Conservation (phyloP, 2,797 vertebrate genomes). For the Chrosomus eos region DNA sequence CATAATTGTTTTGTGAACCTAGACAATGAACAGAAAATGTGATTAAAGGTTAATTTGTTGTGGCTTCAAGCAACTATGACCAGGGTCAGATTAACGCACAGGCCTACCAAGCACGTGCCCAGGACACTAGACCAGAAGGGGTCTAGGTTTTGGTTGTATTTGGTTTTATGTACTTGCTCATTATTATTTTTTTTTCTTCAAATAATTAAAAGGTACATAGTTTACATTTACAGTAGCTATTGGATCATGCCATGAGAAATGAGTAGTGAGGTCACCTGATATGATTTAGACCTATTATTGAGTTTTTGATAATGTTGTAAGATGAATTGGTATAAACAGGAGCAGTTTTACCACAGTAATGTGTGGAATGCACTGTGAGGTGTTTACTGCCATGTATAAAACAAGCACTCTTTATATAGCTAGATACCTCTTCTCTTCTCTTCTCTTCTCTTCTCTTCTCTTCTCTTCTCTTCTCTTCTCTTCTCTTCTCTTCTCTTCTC, state of each 20-base stretch:
- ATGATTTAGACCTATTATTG: constrained; percentile 4
- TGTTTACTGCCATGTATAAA: not conserved
- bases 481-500: not conserved
- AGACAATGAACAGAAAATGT: no score
- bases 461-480: not conserved
- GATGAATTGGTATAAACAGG: constrained; percentile 40
- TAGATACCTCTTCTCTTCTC: not conserved
- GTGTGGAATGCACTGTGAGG: constrained; percentile 56
- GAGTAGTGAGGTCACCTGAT: constrained; percentile 4
- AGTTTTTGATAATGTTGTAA: constrained; percentile 30
- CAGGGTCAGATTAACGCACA: no score
- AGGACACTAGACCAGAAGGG: no score
- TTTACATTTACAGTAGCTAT: constrained; percentile 32
- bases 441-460: constrained; percentile 7
- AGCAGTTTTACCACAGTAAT: constrained; percentile 54
- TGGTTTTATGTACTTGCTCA: not conserved
- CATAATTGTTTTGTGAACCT: not conserved
- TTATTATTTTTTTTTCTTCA: no score
- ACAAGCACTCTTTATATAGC: not conserved
- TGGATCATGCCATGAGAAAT: constrained; percentile 52
- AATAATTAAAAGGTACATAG: not conserved
- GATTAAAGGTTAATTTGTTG: not conserved
- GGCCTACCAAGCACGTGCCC: no score
- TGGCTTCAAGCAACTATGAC: no score
- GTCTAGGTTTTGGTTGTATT: not conserved